Conservation (phyloP, 2,888 invertebrate species). For the Esperia sulphurella region DNA sequence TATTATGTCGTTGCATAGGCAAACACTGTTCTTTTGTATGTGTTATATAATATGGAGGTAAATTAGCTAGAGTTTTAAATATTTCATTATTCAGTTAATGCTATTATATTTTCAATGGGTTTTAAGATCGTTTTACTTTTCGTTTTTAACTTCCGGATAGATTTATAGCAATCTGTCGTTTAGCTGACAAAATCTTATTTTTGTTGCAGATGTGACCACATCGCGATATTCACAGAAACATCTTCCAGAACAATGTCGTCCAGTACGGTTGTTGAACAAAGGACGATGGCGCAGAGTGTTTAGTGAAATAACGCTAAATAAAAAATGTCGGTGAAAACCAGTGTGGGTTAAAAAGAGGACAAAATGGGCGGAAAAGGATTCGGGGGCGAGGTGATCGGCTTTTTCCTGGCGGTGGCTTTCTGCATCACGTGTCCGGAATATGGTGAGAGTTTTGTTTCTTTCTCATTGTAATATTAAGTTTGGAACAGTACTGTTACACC, state of each 20-base stretch:
- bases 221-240: conserved; percentile 22
- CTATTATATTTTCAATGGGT: too few relatives aligned
- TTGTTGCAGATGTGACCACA: conserved; percentile 55
- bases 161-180: too few relatives aligned
- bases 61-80: too few relatives aligned
- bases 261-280: conserved; percentile 32
- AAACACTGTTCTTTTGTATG: too few relatives aligned
- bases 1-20: too few relatives aligned
- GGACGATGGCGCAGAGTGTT: conserved; percentile 49
- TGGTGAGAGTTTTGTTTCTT: conserved; percentile 53
- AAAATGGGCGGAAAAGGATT: conserved; percentile 70
- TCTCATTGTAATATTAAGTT: too few relatives aligned
- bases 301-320: conserved; percentile 51
- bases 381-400: conserved; percentile 65
- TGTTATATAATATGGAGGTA: too few relatives aligned
- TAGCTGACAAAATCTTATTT: background rate
- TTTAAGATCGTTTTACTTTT: too few relatives aligned
- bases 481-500: too few relatives aligned
- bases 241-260: conserved; percentile 43
- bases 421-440: conserved; percentile 71
- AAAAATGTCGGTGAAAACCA: conserved; percentile 68
- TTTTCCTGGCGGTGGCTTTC: conserved; percentile 67
- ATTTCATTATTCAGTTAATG: too few relatives aligned
- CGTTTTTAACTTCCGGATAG: too few relatives aligned
- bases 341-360: conserved; percentile 65